A percentile compares a stretch with the other conserved stretches of the same genome.
These are phyloP conservation scores for Apeira syringaria DNA, from an alignment of 2,888 invertebrate genomes.

Conservation along the genomic window DNA sequence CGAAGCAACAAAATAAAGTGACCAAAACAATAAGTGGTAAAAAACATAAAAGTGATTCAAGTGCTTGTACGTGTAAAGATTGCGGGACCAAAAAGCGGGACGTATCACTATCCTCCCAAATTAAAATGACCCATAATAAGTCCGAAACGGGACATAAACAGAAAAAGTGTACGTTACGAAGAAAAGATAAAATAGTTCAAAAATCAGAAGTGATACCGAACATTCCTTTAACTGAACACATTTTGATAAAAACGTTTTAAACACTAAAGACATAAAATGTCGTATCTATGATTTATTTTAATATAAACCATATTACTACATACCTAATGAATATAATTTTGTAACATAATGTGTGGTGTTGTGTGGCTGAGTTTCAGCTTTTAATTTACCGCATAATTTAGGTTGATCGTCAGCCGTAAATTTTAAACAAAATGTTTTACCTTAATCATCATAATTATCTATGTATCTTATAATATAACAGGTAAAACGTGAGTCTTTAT, in stretches of 20 bases:
- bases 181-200: slow-evolving; percentile 60
- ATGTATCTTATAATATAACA: too few species aligned
- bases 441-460: too few species aligned
- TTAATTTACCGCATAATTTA: slow-evolving; percentile 10
- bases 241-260: slow-evolving; percentile 71
- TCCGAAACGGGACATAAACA: slow-evolving; percentile 70
- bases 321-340: too few species aligned
- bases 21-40: slow-evolving; percentile 34
- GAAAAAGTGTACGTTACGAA: slow-evolving; percentile 65
- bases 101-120: slow-evolving; percentile 65
- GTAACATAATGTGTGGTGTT: slow-evolving; percentile 1
- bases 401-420: not conserved
- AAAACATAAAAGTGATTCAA: slow-evolving; percentile 44
- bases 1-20: slow-evolving; percentile 19
- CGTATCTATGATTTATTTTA: not conserved
- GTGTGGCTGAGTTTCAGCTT: slow-evolving; percentile 11
- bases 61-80: slow-evolving; percentile 46
- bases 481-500: too few species aligned
- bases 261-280: slow-evolving; percentile 5
- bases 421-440: too few species aligned
- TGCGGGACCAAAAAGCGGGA: slow-evolving; percentile 67
- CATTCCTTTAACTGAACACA: slow-evolving; percentile 64
- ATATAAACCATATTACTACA: not conserved
- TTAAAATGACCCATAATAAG: slow-evolving; percentile 74
- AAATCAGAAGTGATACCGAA: slow-evolving; percentile 54